Base-by-base conservation (phyloP, 2,888 invertebrate species). In the Trypoxylon attenuatum region DNA sequence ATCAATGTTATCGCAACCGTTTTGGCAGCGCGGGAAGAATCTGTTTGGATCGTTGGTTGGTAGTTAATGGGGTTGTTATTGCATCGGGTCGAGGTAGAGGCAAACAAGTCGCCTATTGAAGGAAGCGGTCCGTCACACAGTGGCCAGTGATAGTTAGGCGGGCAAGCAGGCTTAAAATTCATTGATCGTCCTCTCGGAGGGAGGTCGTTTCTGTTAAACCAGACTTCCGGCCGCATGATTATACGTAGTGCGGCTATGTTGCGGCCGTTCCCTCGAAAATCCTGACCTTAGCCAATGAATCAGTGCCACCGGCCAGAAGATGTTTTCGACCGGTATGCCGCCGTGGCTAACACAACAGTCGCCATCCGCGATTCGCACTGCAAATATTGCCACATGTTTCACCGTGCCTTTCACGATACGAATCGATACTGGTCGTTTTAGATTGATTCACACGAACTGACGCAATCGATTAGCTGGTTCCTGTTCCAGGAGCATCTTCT, bases 241-340 rank as follows among this genome's bases (percentile, higher is more conserved):
- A 33, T 39, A 46, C 55, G 46, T 16, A 23, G n/a, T n/a, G 51
- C 43, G 10, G 16, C 21, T 45, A 33, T 50, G 63, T 53, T 27
- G 50, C 46, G 42, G 46, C 47, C 55, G 49, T 52, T 52, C 56
- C 29, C 47, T 63, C 47, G 18, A 57, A 69, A 63, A 57, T 69
- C 68, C 22, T 47, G 69, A 77, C 70, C 78, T 72, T 54, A 50
- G 63, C 54, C 64, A 76, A 75, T 54, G 47, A 38, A 19, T 19
- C 46, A 23, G 13, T 27, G 2, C 27, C n/a, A 33, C 8, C 4
- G 3, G 33, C 10, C 13, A 13, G n/a, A 13, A 33, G 10, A 33
- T 3, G n/a, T 33, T 33, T 33, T n/a, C 15, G 1, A 38, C 15
- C 38, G 38, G 18, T 38, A 16, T 38, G 10, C 38, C 41, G 46